phyloP scores from a whole-genome alignment of 2,113 vertebrate genomes.

The Trachemys scripta region DNA sequence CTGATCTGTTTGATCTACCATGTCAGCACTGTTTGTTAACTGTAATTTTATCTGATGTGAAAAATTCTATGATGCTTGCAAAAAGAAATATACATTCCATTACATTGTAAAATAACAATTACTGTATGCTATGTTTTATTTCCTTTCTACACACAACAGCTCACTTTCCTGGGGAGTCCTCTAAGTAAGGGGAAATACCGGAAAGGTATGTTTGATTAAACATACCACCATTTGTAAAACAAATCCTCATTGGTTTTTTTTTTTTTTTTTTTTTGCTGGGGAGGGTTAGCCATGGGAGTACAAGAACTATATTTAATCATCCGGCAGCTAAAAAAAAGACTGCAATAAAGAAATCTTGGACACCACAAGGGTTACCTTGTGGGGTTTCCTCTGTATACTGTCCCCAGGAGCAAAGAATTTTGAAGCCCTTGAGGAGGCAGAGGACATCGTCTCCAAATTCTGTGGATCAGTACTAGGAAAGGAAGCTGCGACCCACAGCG shows the following conservation, averaged over 20 bases:
- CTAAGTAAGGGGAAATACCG: not conserved
- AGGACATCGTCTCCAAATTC: not conserved
- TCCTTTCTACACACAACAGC: not conserved
- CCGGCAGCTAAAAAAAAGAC: not conserved
- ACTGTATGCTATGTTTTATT: slow-evolving; percentile 46
- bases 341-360: not conserved
- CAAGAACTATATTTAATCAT: not conserved
- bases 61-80: slow-evolving; percentile 42
- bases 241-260: not conserved
- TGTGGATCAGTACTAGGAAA: not conserved
- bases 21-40: slow-evolving; percentile 39
- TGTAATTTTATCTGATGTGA: slow-evolving; percentile 36
- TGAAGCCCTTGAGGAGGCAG: not conserved
- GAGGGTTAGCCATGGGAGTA: not conserved
- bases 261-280: not conserved
- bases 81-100: slow-evolving; percentile 38
- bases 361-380: not conserved
- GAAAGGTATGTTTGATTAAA: slow-evolving; percentile 32
- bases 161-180: not conserved
- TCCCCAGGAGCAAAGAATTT: not conserved
- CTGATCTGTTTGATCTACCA: slow-evolving; percentile 37
- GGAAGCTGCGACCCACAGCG: not conserved
- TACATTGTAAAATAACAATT: slow-evolving; percentile 41
- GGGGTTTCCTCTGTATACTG: not conserved
- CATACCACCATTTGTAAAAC: not conserved